Percentiles rank a stretch among this genome's conserved stretches.
phyloP scores from a whole-genome alignment of 53 echinoderm and acorn worm species.

The Actinopyga echinites region DNA sequence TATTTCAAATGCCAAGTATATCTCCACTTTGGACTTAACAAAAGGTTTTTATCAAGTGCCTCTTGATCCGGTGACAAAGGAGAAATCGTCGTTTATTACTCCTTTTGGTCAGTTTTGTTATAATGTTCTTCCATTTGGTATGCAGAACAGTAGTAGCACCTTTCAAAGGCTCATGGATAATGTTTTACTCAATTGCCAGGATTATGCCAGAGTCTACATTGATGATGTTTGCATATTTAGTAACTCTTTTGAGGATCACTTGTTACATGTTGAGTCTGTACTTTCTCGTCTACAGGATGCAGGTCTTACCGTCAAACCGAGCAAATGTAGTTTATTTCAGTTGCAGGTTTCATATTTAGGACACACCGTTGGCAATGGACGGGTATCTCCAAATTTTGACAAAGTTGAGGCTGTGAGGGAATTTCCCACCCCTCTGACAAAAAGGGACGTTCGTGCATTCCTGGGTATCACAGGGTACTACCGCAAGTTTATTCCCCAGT shows the following conservation, averaged over 20 bases:
- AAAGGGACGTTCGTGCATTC: slow-evolving; percentile 55
- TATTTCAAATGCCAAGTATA: too few relatives aligned
- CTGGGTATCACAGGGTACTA: too few relatives aligned
- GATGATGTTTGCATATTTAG: slow-evolving; percentile 52
- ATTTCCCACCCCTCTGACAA: slow-evolving; percentile 31
- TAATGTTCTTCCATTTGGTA: slow-evolving; percentile 67
- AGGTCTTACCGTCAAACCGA: too few relatives aligned
- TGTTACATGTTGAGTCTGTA: slow-evolving; percentile 31
- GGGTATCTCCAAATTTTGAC: slow-evolving; percentile 24
- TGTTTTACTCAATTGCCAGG: not conserved
- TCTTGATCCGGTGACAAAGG: too few relatives aligned
- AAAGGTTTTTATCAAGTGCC: too few relatives aligned
- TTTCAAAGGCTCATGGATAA: too few relatives aligned
- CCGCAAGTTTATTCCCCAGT: slow-evolving; percentile 53
- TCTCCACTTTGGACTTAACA: too few relatives aligned
- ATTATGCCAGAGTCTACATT: slow-evolving; percentile 47
- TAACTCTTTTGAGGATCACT: slow-evolving; percentile 53
- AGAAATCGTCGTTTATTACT: too few relatives aligned
- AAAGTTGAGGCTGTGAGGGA: slow-evolving; percentile 41
- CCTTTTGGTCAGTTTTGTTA: too few relatives aligned
- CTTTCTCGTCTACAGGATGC: not conserved
- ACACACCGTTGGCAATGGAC: slow-evolving; percentile 50
- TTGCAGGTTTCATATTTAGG: slow-evolving; percentile 33
- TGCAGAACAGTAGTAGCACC: slow-evolving; percentile 52
- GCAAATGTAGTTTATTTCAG: slow-evolving; percentile 24